A percentile compares a stretch with the other conserved stretches of the same genome.
Conservation (phyloP, 2,888 invertebrate genomes). For the Hyles lineata region DNA sequence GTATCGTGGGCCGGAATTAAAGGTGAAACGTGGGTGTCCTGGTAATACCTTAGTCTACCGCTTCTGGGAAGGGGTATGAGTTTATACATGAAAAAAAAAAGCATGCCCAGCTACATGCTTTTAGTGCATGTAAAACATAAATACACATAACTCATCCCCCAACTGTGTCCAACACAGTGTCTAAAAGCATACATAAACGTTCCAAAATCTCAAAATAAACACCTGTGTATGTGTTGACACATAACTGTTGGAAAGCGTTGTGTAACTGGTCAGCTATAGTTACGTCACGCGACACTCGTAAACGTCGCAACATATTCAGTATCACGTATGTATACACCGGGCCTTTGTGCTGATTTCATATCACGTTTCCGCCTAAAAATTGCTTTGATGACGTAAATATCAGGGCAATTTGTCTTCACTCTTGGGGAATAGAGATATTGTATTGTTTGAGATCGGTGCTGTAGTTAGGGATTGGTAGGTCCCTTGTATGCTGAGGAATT, state of each 20-base stretch:
- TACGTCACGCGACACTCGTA: background rate
- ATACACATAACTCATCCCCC: too few relatives aligned
- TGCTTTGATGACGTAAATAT: constrained; percentile 7
- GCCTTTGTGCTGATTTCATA: constrained; percentile 21
- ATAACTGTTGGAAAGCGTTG: background rate
- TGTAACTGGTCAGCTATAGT: background rate
- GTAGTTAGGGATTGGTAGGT: background rate
- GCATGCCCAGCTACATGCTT: too few relatives aligned
- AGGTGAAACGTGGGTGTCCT: too few relatives aligned
- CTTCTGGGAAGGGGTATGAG: too few relatives aligned
- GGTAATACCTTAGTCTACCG: too few relatives aligned
- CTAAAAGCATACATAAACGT: background rate
- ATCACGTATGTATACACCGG: background rate
- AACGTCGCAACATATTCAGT: constrained; percentile 3
- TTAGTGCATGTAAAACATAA: too few relatives aligned
- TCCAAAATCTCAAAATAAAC: background rate
- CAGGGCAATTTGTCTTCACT: background rate
- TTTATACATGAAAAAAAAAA: too few relatives aligned
- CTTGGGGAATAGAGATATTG: background rate
- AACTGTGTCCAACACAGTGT: background rate
- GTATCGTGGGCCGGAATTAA: too few relatives aligned
- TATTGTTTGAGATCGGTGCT: background rate
- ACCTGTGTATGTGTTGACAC: background rate
- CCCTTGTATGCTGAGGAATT: too few relatives aligned
- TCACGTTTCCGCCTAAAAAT: constrained; percentile 21